Conservation (phyloP, 2,888 invertebrate species). For the Beris morrisii region DNA sequence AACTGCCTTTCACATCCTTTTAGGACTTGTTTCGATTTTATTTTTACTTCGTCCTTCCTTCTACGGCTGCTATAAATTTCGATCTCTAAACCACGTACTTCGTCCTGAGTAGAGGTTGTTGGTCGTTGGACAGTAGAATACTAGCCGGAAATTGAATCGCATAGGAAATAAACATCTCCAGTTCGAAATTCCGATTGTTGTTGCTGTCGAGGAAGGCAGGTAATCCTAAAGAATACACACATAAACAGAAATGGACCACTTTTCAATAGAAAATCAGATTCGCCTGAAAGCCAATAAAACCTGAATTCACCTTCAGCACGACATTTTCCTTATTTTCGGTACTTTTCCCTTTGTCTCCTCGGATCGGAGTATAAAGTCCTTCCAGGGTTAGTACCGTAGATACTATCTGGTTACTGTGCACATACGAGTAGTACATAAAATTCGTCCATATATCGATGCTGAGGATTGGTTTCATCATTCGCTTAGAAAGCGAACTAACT, state of each 20-base stretch:
- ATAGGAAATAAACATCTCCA: slow-evolving; percentile 7
- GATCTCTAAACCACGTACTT: no score
- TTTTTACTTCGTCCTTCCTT: no score
- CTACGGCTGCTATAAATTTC: no score
- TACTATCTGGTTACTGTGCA: no score
- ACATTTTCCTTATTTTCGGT: slow-evolving; percentile 10
- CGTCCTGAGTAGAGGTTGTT: no score
- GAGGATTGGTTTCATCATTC: not conserved
- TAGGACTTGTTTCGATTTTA: no score
- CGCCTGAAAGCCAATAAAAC: slow-evolving; percentile 24
- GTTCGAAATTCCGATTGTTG: not conserved
- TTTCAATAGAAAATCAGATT: slow-evolving; percentile 22
- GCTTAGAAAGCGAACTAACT: not conserved
- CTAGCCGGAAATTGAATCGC: slow-evolving; percentile 16
- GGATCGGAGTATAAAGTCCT: no score
- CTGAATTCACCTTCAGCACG: slow-evolving; percentile 19
- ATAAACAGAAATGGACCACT: slow-evolving; percentile 7
- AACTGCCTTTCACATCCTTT: no score
- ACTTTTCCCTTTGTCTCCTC: no score
- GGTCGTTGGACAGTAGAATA: no score
- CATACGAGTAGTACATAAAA: not conserved
- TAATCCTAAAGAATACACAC: not conserved
- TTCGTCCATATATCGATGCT: not conserved
- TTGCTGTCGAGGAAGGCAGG: not conserved
- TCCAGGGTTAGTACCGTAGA: no score